Conservation (phyloP, 1,140 invertebrate species). For the Leptinotarsa undecemlineata region DNA sequence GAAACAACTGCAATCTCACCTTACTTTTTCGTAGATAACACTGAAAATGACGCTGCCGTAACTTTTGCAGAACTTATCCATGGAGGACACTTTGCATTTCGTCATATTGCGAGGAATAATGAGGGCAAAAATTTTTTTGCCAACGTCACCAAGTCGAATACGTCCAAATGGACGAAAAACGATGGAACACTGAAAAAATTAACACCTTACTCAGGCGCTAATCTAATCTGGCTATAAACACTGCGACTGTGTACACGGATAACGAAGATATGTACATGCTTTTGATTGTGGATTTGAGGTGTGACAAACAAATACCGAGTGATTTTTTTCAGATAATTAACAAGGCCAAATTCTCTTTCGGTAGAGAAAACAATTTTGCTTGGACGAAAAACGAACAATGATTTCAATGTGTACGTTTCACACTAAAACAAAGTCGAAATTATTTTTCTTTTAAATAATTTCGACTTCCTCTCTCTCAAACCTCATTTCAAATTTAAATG, state of each 20-base stretch:
- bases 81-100: constrained; percentile 15
- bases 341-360: too few relatives aligned
- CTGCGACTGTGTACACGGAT: constrained; percentile 22
- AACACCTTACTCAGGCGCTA: constrained; percentile 20
- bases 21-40: constrained; percentile 27
- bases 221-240: constrained; percentile 38
- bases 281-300: background rate
- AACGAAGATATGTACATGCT: background rate
- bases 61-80: constrained; percentile 35
- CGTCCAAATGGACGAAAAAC: background rate
- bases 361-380: too few relatives aligned
- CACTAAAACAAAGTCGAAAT: too few relatives aligned
- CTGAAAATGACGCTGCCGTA: constrained; percentile 35
- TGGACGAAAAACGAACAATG: too few relatives aligned
- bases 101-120: constrained; percentile 11
- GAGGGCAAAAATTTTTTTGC: background rate
- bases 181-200: constrained; percentile 6
- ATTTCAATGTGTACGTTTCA: too few relatives aligned
- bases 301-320: background rate
- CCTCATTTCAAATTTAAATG: too few relatives aligned
- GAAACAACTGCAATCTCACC: constrained; percentile 13
- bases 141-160: constrained; percentile 10
- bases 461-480: too few relatives aligned
- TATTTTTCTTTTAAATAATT: too few relatives aligned
- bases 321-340: background rate